Base-by-base conservation (phyloP, 1,140 invertebrate genomes). In the Danaus melanippus region DNA sequence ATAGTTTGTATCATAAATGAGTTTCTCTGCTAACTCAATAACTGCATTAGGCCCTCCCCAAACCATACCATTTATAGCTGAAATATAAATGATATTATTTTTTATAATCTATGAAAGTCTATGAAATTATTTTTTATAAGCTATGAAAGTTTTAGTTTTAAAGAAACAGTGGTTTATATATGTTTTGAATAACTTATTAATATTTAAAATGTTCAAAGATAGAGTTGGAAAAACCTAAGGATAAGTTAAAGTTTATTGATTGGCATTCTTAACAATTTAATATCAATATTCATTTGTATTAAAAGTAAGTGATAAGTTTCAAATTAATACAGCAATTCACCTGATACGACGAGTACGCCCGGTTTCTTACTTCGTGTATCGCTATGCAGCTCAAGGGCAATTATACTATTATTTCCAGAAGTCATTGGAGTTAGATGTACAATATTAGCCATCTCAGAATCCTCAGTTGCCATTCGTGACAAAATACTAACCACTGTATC, bases 31-130 rank as follows among this genome's bases (percentile, higher is more conserved):
- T 12, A 85, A 56, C 48, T 82, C 77, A 1, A 82, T 54, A 40
- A 85, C 62, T 10, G 74, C 74, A 53, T 80, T 84, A 1, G 80
- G 59, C 10, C 73, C 70, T 43, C 67, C 76, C 82, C 82, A 85
- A 0, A 65, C 67, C 80, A 85, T 85, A 10, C 70, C 78, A 56
- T 84, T 74, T 2, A 84, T 53, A 12, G 67, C 81, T 84, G 54
- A 44, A 71, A 67, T 40, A 57, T 9, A 46, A 44, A 47, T 21
- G 32, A 10, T 50, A 10, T 50, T 53, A 6, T 10, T 5, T 44
- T 46, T n/a, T 42, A 32, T 32, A 32, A 32, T 32, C 21, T 32
- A 32, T 32, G 21, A 32, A 32, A 4, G 7, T 32, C 21, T 32
- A 5, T 8, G 21, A n/a, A n/a, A 10, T 50, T 53, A 6, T 10